These are phyloP conservation scores for Calameuta pallipes DNA, from an alignment of 2,888 invertebrate genomes.

Conservation along the genomic window DNA sequence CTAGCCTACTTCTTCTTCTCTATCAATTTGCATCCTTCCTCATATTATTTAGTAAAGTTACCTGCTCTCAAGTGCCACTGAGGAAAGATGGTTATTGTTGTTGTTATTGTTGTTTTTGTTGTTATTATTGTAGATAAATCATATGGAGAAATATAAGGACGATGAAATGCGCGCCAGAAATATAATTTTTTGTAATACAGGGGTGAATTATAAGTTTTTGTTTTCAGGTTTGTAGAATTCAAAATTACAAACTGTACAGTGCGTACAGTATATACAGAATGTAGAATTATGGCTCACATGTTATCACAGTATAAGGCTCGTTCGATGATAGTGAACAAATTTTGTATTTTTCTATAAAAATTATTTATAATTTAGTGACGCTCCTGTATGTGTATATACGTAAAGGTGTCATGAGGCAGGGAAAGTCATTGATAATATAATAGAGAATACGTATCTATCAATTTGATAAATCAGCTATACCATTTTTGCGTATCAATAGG, in stretches of 20 bases:
- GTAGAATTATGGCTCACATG: not conserved
- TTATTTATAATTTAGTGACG: not conserved
- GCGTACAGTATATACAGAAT: not conserved
- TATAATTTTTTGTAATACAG: not conserved
- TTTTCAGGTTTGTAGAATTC: not conserved
- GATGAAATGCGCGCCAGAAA: not conserved
- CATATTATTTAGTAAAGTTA: not conserved
- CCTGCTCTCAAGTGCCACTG: not conserved
- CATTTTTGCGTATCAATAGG: constrained; percentile 26
- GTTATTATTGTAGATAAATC: not conserved
- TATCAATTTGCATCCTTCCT: not conserved
- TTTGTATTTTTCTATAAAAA: constrained; percentile 36
- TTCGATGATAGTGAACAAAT: constrained; percentile 11
- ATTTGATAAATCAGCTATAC: constrained; percentile 2
- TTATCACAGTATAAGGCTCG: not conserved
- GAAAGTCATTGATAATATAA: not conserved
- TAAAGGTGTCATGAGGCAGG: not conserved
- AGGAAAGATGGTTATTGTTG: not conserved
- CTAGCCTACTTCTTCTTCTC: not conserved
- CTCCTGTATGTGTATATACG: not conserved
- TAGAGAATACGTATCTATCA: not conserved
- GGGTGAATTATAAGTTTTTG: not conserved
- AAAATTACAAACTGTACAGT: not conserved
- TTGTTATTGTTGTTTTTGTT: not conserved
- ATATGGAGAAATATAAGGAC: not conserved